Evolutionary conservation across 92 coral and sea anemone genomes (phyloP).

Genomic region (Diadumene lineata): DNA sequence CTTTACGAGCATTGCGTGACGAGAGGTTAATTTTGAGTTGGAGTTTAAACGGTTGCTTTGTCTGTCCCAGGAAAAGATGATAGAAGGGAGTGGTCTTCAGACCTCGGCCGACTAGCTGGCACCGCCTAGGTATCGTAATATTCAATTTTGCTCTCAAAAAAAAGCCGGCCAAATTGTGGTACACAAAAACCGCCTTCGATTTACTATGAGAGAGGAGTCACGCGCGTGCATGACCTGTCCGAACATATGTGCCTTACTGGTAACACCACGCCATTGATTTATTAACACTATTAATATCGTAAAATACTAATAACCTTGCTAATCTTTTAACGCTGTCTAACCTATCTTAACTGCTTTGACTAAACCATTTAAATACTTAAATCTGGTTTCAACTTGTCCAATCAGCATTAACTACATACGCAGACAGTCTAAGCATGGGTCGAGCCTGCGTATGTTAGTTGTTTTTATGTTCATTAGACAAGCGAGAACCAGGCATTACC

Average conservation of each 20-base stretch:
- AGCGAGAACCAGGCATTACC: no score
- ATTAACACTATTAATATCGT: neutral
- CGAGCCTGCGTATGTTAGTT: no score
- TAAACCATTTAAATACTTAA: neutral
- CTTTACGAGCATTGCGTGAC: neutral
- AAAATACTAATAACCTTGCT: conserved; percentile 2
- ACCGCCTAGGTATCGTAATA: conserved; percentile 42
- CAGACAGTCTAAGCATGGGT: no score
- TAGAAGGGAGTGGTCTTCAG: conserved; percentile 50
- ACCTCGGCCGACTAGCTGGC: conserved; percentile 31
- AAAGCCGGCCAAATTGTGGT: conserved; percentile 41
- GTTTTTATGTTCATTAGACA: no score
- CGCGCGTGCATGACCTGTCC: conserved; percentile 47
- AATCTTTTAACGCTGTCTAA: conserved; percentile 3
- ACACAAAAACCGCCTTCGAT: conserved; percentile 16
- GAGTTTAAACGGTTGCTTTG: conserved; percentile 33
- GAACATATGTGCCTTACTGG: conserved; percentile 29
- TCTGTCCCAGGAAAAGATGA: conserved; percentile 48
- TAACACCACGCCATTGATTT: neutral
- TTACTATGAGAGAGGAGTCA: conserved; percentile 11
- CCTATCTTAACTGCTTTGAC: neutral
- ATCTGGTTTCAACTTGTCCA: no score
- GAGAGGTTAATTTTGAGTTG: neutral
- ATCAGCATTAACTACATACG: no score
- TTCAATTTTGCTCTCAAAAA: conserved; percentile 6